Conservation (phyloP, 1,140 invertebrate genomes). For the Drosophila subobscura region DNA sequence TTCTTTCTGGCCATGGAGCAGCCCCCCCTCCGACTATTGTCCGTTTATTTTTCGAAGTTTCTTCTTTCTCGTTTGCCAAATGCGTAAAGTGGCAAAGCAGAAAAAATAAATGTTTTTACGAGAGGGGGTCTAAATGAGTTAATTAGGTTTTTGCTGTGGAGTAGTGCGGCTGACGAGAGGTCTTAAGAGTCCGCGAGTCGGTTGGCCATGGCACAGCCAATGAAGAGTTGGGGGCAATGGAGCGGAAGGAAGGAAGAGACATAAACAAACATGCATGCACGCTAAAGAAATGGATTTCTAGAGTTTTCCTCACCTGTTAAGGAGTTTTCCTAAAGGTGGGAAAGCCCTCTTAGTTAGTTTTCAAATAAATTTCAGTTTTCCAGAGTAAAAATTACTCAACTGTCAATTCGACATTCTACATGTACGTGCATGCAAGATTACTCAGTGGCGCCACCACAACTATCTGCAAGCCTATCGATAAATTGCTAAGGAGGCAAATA, state of each 20-base stretch:
- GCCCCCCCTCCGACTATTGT: constrained; percentile 28
- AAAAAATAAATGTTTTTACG: constrained; percentile 45
- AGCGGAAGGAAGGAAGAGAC: constrained; percentile 1
- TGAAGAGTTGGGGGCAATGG: constrained; percentile 11
- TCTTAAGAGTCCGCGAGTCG: constrained; percentile 18
- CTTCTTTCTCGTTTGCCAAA: constrained; percentile 19
- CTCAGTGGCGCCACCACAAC: too few species aligned
- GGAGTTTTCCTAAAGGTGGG: too few species aligned
- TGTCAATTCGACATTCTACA: too few species aligned
- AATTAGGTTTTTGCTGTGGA: constrained; percentile 41
- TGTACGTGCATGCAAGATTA: too few species aligned
- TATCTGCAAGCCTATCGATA: too few species aligned
- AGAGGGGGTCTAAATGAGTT: constrained; percentile 49
- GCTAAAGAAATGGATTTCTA: too few species aligned
- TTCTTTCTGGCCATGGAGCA: constrained; percentile 52
- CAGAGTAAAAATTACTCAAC: too few species aligned
- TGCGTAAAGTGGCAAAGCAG: constrained; percentile 39
- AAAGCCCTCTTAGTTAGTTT: too few species aligned
- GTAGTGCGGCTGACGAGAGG: constrained; percentile 21
- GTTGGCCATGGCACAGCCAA: constrained; percentile 44
- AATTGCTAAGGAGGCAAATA: too few species aligned
- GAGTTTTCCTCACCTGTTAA: too few species aligned
- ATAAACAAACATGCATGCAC: constrained; percentile 5
- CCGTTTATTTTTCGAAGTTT: constrained; percentile 11
- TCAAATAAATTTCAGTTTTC: too few species aligned